Evolutionary conservation across 2,888 invertebrate genomes (phyloP).

Genomic region (Parelbella ahira): DNA sequence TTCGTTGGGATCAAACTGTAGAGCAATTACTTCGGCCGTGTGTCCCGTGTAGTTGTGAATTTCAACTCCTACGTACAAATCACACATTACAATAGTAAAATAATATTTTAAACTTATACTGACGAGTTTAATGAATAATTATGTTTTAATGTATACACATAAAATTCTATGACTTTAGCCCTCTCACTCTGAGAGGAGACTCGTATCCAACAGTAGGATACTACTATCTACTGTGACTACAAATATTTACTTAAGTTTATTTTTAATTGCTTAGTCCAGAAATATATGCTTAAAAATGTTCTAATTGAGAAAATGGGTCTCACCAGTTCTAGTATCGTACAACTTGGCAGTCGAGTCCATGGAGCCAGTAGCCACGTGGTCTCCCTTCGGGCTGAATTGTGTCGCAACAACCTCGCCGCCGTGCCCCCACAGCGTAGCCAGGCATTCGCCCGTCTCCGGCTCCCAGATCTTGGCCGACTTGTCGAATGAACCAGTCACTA

Average conservation of each 20-base stretch:
- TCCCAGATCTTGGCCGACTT: constrained; percentile 89
- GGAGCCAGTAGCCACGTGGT: constrained; percentile 85
- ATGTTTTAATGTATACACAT: too few relatives aligned
- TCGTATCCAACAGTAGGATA: too few relatives aligned
- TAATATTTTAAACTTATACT: too few relatives aligned
- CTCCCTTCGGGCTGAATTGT: constrained; percentile 84
- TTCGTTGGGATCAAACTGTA: constrained; percentile 85
- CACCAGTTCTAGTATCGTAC: constrained; percentile 77
- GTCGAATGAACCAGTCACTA: constrained; percentile 91
- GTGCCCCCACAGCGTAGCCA: constrained; percentile 87
- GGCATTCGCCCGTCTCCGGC: constrained; percentile 82
- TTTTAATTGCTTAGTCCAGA: too few relatives aligned
- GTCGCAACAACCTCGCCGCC: constrained; percentile 86
- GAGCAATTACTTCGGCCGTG: constrained; percentile 87
- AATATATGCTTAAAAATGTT: too few relatives aligned
- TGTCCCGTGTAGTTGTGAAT: constrained; percentile 83
- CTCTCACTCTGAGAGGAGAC: too few relatives aligned
- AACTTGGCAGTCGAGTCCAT: constrained; percentile 88
- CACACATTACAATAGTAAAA: too few relatives aligned
- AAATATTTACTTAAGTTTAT: too few relatives aligned
- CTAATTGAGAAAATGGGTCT: too few relatives aligned
- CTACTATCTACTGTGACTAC: too few relatives aligned
- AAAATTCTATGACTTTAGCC: too few relatives aligned
- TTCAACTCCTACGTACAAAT: constrained; percentile 74
- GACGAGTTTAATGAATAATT: too few relatives aligned